A percentile compares a stretch with the other conserved stretches of the same genome.
phyloP scores from a whole-genome alignment of 2,888 invertebrate species.

The Oegoconia quadripuncta region DNA sequence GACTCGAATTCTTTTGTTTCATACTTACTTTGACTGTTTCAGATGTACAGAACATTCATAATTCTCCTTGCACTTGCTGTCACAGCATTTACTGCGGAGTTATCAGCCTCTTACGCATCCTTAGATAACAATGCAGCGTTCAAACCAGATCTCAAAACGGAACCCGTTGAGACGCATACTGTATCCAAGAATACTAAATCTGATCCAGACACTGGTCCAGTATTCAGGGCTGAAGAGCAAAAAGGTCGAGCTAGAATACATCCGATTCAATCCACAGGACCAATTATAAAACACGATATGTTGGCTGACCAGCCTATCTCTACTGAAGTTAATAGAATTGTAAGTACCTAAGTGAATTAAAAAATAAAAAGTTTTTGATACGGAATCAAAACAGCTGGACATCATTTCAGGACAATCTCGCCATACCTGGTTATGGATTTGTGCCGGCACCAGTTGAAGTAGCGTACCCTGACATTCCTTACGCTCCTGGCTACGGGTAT shows the following conservation, averaged over 20 bases:
- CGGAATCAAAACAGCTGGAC: not conserved
- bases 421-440: conserved; percentile 46
- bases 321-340: conserved; percentile 55
- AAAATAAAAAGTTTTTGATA: not conserved
- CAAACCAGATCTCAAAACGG: conserved; percentile 40
- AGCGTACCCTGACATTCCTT: conserved; percentile 60
- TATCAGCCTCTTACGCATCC: conserved; percentile 38
- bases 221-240: conserved; percentile 48
- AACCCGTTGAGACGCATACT: conserved; percentile 36
- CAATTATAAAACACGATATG: conserved; percentile 61
- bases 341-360: conserved; percentile 34
- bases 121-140: conserved; percentile 44
- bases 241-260: conserved; percentile 50
- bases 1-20: conserved; percentile 1
- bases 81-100: conserved; percentile 47
- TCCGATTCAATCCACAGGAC: conserved; percentile 46
- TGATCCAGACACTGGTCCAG: conserved; percentile 39
- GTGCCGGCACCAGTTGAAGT: conserved; percentile 47
- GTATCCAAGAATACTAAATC: conserved; percentile 39
- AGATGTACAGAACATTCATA: conserved; percentile 49
- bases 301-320: conserved; percentile 53
- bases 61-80: conserved; percentile 33
- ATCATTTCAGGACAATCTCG: conserved; percentile 48
- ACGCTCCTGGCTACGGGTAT: conserved; percentile 65
- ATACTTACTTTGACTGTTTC: conserved; percentile 25